phyloP scores from a whole-genome alignment of 2,888 invertebrate genomes.

The Mellilla xanthometata region DNA sequence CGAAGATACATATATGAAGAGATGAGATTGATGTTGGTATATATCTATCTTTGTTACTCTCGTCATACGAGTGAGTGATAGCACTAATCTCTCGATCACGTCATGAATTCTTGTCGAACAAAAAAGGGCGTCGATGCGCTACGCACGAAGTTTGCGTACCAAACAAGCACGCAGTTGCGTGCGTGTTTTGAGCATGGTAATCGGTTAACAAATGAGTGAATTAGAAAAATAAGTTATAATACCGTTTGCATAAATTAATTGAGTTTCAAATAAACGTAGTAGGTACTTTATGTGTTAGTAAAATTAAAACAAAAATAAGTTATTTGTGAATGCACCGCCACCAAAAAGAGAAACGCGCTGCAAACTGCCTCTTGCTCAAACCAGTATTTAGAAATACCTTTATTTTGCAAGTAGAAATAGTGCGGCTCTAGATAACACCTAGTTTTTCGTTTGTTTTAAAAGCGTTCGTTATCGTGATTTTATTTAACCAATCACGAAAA shows the following conservation, averaged over 20 bases:
- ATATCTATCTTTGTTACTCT: no score
- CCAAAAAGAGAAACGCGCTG: conserved; percentile 52
- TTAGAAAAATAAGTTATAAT: no score
- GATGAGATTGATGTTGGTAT: no score
- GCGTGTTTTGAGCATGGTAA: background rate
- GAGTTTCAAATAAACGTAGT: no score
- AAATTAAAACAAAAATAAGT: background rate
- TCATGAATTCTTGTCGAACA: background rate
- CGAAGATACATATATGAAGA: no score
- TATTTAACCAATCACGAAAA: conserved; percentile 7
- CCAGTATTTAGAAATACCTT: conserved; percentile 46
- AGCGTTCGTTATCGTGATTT: conserved; percentile 8
- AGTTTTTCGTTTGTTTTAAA: conserved; percentile 13
- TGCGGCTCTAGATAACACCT: conserved; percentile 39
- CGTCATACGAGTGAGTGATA: no score
- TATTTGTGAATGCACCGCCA: conserved; percentile 63
- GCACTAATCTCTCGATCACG: no score
- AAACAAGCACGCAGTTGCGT: no score
- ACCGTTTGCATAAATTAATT: no score
- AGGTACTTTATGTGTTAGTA: no score
- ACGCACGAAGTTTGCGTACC: background rate
- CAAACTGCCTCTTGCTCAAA: conserved; percentile 56
- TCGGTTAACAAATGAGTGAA: no score
- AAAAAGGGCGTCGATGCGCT: conserved; percentile 1
- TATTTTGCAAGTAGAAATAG: conserved; percentile 52